Evolutionary conservation across 2,797 vertebrate species (phyloP).

Genomic region (Sus cebifrons): DNA sequence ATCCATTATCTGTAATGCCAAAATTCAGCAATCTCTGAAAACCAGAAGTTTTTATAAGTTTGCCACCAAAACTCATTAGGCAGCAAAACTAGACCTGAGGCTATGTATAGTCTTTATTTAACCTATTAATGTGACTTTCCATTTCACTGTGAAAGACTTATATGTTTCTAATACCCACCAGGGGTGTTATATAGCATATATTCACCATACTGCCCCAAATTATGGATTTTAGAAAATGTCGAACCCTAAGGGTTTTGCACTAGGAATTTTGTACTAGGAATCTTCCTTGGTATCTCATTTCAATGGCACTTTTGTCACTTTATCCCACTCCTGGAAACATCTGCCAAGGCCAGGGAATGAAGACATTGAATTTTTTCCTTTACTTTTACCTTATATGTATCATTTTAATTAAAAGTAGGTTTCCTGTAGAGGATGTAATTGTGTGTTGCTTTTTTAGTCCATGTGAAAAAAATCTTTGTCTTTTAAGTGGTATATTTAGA

Average conservation of each 20-base stretch:
- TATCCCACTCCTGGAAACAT: neutral
- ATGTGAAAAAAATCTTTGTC: neutral
- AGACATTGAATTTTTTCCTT: neutral
- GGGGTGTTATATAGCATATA: neutral
- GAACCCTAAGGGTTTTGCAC: neutral
- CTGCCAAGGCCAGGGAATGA: neutral
- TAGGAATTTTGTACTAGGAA: neutral
- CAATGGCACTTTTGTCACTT: slow-evolving; percentile 7
- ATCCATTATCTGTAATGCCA: neutral
- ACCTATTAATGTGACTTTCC: neutral
- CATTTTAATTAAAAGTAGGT: neutral
- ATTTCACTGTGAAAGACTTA: slow-evolving; percentile 36
- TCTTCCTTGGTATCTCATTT: slow-evolving; percentile 2
- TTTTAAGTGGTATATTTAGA: neutral
- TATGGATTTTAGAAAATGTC: slow-evolving; percentile 14
- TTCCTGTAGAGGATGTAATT: neutral
- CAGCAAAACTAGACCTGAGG: slow-evolving; percentile 37
- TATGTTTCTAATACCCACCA: slow-evolving; percentile 20
- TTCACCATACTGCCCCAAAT: slow-evolving; percentile 1
- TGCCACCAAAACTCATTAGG: slow-evolving; percentile 14
- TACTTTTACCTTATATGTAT: neutral
- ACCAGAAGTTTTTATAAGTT: slow-evolving; percentile 18
- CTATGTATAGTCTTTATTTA: neutral
- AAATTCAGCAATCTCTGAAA: slow-evolving; percentile 15
- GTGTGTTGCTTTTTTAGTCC: neutral